These are phyloP conservation scores for Petaurus breviceps DNA, from an alignment of 2,113 vertebrate species.

Conservation along the genomic window DNA sequence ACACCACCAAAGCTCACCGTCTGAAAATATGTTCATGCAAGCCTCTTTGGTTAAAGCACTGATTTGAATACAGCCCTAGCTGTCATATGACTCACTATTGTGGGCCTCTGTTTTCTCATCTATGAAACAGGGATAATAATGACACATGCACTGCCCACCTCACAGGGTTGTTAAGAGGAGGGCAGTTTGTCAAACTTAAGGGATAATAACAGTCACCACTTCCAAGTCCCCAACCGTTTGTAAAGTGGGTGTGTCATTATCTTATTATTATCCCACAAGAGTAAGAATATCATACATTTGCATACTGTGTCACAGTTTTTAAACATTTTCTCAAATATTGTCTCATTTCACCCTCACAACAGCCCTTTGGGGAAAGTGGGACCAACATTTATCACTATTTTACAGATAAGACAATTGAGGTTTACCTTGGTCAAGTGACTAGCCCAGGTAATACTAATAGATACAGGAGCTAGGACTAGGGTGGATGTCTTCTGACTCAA, in stretches of 20 bases:
- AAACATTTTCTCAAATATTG: neutral
- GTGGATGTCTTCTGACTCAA: neutral
- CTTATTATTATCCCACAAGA: neutral
- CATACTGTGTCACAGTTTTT: neutral
- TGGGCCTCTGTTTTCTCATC: neutral
- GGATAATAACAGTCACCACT: neutral
- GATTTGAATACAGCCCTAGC: slow-evolving; percentile 18
- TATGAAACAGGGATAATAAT: neutral
- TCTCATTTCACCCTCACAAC: neutral
- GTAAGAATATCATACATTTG: neutral
- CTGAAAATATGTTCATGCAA: slow-evolving; percentile 37
- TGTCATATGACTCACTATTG: neutral
- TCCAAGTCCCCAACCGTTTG: neutral
- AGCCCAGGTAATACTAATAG: neutral
- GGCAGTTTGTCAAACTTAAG: neutral
- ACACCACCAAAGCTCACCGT: neutral
- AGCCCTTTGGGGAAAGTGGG: neutral
- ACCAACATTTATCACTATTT: neutral
- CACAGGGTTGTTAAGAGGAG: neutral
- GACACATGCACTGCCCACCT: neutral
- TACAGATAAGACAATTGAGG: neutral
- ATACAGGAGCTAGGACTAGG: neutral
- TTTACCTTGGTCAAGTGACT: neutral
- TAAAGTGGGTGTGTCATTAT: neutral
- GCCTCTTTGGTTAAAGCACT: slow-evolving; percentile 23